Percentiles rank a stretch among this genome's conserved stretches.
Conservation (phyloP, 2,113 vertebrate genomes). For the Capreolus pygargus region DNA sequence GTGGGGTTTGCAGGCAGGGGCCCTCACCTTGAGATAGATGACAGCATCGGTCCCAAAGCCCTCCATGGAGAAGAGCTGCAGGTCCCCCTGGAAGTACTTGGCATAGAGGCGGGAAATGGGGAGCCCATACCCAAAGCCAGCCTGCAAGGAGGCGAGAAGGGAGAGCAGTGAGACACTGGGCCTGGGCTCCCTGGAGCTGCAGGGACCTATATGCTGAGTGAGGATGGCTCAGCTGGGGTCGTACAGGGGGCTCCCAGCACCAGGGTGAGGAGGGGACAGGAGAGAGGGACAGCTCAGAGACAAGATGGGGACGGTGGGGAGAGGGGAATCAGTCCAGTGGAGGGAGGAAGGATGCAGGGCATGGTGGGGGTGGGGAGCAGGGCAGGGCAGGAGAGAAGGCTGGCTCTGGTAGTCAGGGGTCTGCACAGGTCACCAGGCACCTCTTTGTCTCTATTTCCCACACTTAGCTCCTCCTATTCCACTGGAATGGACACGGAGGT, state of each 20-base stretch:
- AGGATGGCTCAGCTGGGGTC: background rate
- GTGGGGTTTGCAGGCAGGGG: background rate
- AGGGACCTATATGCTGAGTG: background rate
- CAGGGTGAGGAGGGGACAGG: background rate
- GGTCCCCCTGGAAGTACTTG: slow-evolving; percentile 96
- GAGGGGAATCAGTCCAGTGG: background rate
- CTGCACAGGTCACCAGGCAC: background rate
- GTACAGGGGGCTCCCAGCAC: background rate
- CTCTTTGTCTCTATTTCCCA: background rate
- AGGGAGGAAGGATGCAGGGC: background rate
- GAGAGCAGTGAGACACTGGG: background rate
- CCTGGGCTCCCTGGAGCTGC: background rate
- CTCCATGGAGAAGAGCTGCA: slow-evolving; percentile 97
- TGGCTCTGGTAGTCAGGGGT: background rate
- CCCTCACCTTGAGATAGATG: slow-evolving; percentile 92
- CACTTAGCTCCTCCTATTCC: background rate
- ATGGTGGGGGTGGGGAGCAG: background rate
- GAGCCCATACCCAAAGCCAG: slow-evolving; percentile 94
- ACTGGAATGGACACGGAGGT: background rate
- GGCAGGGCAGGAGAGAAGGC: background rate
- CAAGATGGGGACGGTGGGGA: fast-evolving
- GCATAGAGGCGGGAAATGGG: slow-evolving; percentile 96
- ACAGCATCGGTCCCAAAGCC: slow-evolving; percentile 93
- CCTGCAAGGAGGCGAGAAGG: slow-evolving; percentile 76
- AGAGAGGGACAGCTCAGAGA: background rate